Conservation (phyloP, 2,888 invertebrate genomes). For the Amiota communis region DNA sequence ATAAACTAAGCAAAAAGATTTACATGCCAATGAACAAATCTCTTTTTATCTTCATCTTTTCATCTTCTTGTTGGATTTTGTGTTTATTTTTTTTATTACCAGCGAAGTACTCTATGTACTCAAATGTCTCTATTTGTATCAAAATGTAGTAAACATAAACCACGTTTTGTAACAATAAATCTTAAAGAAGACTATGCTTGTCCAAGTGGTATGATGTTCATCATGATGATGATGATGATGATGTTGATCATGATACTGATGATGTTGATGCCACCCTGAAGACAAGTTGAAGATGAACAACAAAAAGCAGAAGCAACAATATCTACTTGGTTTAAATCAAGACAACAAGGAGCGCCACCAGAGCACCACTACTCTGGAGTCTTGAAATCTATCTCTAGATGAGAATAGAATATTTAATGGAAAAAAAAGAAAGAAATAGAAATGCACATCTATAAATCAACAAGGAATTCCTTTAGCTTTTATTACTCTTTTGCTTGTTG, state of each 20-base stretch:
- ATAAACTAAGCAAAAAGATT: too few species aligned
- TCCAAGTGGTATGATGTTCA: not conserved
- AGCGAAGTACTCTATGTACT: not conserved
- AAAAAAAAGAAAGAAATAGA: not conserved
- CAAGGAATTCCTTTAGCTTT: slow-evolving; percentile 6
- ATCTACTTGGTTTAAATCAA: not conserved
- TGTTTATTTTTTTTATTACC: not conserved
- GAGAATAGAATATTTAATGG: not conserved
- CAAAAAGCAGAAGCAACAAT: not conserved
- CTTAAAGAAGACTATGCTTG: not conserved
- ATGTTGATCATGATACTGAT: too few species aligned
- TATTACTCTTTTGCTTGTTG: slow-evolving; percentile 3
- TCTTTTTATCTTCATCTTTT: not conserved
- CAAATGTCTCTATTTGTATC: slow-evolving; percentile 25
- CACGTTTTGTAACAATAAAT: slow-evolving; percentile 22
- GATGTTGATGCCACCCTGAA: slow-evolving; percentile 12
- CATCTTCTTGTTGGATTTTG: not conserved
- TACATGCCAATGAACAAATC: too few species aligned
- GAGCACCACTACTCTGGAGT: not conserved
- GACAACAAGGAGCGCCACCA: not conserved
- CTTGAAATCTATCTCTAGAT: not conserved
- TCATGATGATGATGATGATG: too few species aligned
- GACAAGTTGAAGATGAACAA: not conserved
- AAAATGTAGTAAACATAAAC: slow-evolving; percentile 19
- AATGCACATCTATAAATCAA: slow-evolving; percentile 21